Conservation (phyloP, 2,888 invertebrate genomes). For the Trachelus stipa region DNA sequence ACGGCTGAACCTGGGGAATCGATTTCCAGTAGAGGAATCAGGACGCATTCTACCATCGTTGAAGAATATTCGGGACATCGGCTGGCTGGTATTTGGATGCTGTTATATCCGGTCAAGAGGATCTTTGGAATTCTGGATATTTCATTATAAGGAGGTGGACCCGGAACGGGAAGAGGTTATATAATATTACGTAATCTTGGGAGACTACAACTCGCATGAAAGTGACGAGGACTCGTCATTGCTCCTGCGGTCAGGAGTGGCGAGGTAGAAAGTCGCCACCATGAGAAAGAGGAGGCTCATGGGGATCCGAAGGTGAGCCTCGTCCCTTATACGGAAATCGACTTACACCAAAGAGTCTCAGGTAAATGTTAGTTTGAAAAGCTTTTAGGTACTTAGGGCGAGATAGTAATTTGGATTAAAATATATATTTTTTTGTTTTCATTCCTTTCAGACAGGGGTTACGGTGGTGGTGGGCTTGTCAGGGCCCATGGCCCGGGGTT, state of each 20-base stretch:
- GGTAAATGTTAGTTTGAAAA: background rate
- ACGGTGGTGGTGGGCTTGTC: conserved; percentile 34
- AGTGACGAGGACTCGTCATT: background rate
- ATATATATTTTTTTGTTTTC: background rate
- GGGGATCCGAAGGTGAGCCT: conserved; percentile 13
- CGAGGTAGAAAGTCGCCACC: conserved; percentile 16
- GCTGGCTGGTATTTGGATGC: background rate
- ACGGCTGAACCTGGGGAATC: background rate
- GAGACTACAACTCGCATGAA: background rate
- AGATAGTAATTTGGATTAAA: background rate
- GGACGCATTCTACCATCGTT: background rate
- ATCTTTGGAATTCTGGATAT: background rate
- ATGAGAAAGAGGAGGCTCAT: conserved; percentile 21
- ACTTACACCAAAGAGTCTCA: background rate
- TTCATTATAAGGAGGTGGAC: background rate
- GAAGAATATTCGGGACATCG: background rate
- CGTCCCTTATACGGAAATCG: conserved; percentile 1
- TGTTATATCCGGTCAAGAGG: background rate
- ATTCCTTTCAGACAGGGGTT: conserved; percentile 36
- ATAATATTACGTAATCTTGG: background rate
- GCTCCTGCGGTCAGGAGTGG: background rate
- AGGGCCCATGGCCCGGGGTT: conserved; percentile 66
- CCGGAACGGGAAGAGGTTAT: background rate
- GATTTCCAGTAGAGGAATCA: background rate
- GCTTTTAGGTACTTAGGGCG: background rate